Evolutionary conservation across 2,888 invertebrate species (phyloP).

Genomic region (Macrosiphum euphorbiae): DNA sequence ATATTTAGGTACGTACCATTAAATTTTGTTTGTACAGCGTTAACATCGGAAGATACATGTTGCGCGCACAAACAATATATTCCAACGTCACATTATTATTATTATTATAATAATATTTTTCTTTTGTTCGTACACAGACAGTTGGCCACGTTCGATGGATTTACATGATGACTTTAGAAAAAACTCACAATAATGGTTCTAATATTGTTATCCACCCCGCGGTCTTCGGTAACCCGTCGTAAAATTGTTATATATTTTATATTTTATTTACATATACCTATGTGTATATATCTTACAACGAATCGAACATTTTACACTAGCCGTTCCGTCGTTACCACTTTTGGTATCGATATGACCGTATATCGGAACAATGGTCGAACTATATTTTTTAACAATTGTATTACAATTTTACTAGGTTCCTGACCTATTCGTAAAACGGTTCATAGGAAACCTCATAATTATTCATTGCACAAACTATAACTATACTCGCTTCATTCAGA

Average conservation of each 20-base stretch:
- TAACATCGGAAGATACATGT: conserved; percentile 22
- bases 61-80: neutral
- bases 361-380: neutral
- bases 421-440: neutral
- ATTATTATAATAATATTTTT: neutral
- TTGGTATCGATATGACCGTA: neutral
- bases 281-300: neutral
- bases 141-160: neutral
- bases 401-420: neutral
- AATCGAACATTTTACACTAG: neutral
- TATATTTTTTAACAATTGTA: neutral
- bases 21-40: neutral
- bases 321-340: neutral
- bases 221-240: neutral
- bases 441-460: neutral
- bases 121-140: neutral
- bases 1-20: neutral
- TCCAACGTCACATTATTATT: neutral
- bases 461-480: neutral
- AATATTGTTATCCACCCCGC: neutral
- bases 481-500: neutral
- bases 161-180: neutral
- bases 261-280: too few species aligned
- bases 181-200: neutral
- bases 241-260: neutral